Base-by-base conservation (phyloP, 2,888 invertebrate genomes). In the Ennomos fuscantarius region DNA sequence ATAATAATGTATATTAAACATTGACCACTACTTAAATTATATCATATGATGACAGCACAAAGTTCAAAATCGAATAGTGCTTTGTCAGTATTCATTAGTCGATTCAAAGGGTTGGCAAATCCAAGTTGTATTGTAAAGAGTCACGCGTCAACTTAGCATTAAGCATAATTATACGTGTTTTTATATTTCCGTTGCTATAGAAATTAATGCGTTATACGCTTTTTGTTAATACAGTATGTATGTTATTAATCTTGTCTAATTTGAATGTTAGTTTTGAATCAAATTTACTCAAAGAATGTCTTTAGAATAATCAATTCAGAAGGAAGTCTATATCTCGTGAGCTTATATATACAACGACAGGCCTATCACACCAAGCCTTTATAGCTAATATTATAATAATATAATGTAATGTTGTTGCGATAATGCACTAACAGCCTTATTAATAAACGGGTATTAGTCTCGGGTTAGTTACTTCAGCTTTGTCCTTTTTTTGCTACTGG, bases 51-150 rank as follows among this genome's bases (percentile, higher is more conserved):
- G 8, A 9, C 12, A 0, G 0, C 0, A 24, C 78, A 84, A 68
- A 74, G 79, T 72, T 63, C 55, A 63, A 59, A 66, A 44, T 76
- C 40, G 59, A 9, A 33, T 60, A 58, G 37, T 11, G 36, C 54
- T 41, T 34, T 55, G 8, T 6, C 37, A 57, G 75, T 81, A 86
- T 88, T 89, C 89, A 89, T 88, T 89, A 89, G 84, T 81, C 73
- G 79, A 81, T 83, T 87, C 82, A 91, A 92, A 90, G 91, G 91
- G 91, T 92, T 91, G 84, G 90, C 91, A 91, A 91, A 92, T 91
- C 91, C 89, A 81, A 82, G 68, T 82, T 78, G 82, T 87, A 89
- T 90, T 90, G 90, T 91, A 82, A 78, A 84, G 73, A 84, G 90
- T 90, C 91, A 92, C 91, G 91, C 89, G 87, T 84, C 84, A 76